Percentiles rank a stretch among this genome's conserved stretches.
These are phyloP conservation scores for Prosopocoilus inquinatus DNA, from an alignment of 2,888 invertebrate genomes.

Conservation along the genomic window DNA sequence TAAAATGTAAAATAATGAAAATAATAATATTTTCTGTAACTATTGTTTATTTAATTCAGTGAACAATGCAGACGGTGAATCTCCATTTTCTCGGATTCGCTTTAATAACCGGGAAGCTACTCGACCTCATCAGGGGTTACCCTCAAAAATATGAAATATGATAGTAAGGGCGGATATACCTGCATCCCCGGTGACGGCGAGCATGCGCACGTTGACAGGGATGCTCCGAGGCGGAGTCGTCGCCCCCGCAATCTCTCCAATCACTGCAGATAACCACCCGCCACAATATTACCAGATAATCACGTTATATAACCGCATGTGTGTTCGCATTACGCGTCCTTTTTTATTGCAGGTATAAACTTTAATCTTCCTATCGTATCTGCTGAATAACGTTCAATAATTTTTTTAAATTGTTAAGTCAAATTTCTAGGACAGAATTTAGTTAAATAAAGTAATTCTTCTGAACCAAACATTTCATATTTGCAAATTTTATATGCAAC, in stretches of 20 bases:
- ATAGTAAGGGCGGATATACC: constrained; percentile 38
- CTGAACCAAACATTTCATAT: no score
- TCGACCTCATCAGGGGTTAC: constrained; percentile 26
- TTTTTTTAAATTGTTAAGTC: no score
- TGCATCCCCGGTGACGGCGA: constrained; percentile 31
- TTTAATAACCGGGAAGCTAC: constrained; percentile 26
- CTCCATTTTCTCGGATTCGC: constrained; percentile 20
- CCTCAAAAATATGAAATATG: constrained; percentile 37
- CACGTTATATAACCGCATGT: constrained; percentile 38
- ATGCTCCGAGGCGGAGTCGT: constrained; percentile 36
- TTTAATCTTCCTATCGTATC: no score
- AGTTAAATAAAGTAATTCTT: no score
- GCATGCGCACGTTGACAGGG: constrained; percentile 26
- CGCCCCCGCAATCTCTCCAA: constrained; percentile 38
- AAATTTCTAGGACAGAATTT: no score
- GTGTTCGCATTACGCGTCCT: background rate
- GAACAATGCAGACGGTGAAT: background rate
- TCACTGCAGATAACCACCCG: constrained; percentile 41
- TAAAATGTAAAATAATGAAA: no score
- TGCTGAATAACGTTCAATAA: no score
- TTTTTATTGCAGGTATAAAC: no score
- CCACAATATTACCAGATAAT: constrained; percentile 41
- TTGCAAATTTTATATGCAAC: no score
- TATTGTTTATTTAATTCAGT: no score
- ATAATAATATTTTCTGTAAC: no score